Evolutionary conservation across 2,113 vertebrate genomes (phyloP), one percentile per base, ranked within the genome.

Genomic region (Pachypanchax playfairii): DNA sequence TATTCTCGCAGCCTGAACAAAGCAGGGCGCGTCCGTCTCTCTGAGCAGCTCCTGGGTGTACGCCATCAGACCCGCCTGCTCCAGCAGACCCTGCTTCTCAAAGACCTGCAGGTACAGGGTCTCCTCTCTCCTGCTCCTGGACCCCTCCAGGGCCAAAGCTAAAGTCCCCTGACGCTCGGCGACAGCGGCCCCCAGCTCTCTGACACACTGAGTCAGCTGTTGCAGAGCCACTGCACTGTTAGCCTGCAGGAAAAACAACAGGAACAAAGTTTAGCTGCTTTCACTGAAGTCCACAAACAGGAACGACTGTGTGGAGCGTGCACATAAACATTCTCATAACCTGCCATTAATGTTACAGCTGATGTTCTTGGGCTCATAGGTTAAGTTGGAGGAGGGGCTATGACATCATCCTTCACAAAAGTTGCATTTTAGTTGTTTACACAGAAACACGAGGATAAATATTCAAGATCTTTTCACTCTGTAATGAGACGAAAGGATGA

Each of bases 21-120:
- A 98, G 84, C 96, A 98, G 13, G 97, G 93, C 17, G 94, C 93
- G 68, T 99, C 96, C 0, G 91, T 93, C 84, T 99, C 97, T 77
- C 96, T 98, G 36, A 99, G 94, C 51, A 99, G 94, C 88, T 99
- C 97, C 73, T 98, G 95, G 0, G 96, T 92, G 4, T 95, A 98
- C 64, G 93, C 93, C 85, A 98, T 92, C 71, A 98, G 91, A 3
- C 96, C 96, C 0, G 94, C 94, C 26, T 96, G 91, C 36, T 98
- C 96, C 91, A 97, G 85, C 87, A 99, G 93, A 63, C 93, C 91
- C 71, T 88, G 92, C 79, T 94, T 95, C 78, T 95, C 94, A 1
- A 88, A 91, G 44, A 95, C 90, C 91, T 98, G 96, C 17, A 70
- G 6, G 0, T 90, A 88, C 70, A 98, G 91, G 42, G 91, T 88